A percentile compares a stretch with the other conserved stretches of the same genome.
phyloP scores from a whole-genome alignment of 1,140 invertebrate species.

The Neocloeon triangulifer region DNA sequence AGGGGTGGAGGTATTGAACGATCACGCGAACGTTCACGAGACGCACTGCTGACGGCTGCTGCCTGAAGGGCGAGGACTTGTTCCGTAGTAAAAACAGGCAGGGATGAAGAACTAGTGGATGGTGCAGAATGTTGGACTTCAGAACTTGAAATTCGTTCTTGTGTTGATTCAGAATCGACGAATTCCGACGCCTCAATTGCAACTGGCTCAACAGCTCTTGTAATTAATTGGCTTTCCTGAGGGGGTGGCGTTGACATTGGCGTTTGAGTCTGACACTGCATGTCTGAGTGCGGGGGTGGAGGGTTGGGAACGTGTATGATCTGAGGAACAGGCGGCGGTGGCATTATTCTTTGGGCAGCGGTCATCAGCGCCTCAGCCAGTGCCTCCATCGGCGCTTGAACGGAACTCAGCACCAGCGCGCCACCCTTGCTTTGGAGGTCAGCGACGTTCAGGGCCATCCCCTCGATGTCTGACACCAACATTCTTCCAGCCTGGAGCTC shows the following conservation, averaged over 20 bases:
- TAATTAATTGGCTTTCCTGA: too few species aligned
- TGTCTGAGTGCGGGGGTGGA: background rate
- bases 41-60: too few species aligned
- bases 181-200: too few species aligned
- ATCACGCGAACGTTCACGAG: too few species aligned
- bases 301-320: background rate
- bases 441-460: conserved; percentile 36
- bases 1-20: too few species aligned
- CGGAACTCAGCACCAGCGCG: conserved; percentile 32
- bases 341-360: background rate
- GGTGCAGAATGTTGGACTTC: too few species aligned
- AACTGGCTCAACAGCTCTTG: too few species aligned
- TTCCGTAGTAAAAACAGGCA: conserved; percentile 9
- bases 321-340: background rate
- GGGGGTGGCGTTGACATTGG: background rate
- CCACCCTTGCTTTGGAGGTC: conserved; percentile 38
- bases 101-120: conserved; percentile 15
- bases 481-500: conserved; percentile 54
- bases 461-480: conserved; percentile 53
- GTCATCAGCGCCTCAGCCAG: conserved; percentile 29
- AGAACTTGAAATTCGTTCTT: too few species aligned
- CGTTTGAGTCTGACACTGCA: background rate
- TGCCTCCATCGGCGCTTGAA: conserved; percentile 31
- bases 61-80: too few species aligned
- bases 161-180: too few species aligned